A percentile compares a stretch with the other conserved stretches of the same genome.
Evolutionary conservation across 2,888 invertebrate species (phyloP).

Genomic region (Ametastegia equiseti): DNA sequence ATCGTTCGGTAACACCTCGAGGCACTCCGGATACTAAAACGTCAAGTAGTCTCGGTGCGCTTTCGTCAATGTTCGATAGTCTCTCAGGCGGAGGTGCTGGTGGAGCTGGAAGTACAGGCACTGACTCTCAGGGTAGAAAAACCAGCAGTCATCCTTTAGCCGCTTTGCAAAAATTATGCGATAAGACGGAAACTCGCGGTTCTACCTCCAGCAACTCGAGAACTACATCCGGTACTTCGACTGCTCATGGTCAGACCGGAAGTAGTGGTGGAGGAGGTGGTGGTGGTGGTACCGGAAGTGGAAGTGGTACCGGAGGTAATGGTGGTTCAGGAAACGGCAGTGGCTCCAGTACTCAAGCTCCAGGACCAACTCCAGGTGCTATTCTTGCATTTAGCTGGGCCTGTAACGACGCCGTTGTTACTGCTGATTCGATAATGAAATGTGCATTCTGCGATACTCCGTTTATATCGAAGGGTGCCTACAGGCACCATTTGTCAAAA

Average conservation of each 20-base stretch:
- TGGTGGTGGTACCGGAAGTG: conserved; percentile 69
- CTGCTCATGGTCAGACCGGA: conserved; percentile 70
- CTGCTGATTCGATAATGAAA: conserved; percentile 93
- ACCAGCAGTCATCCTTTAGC: conserved; percentile 93
- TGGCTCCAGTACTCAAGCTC: conserved; percentile 64
- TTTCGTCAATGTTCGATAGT: conserved; percentile 94
- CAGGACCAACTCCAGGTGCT: conserved; percentile 86
- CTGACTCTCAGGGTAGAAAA: conserved; percentile 81
- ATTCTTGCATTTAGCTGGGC: conserved; percentile 96
- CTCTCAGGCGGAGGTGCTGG: conserved; percentile 80
- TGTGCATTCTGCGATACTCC: conserved; percentile 97
- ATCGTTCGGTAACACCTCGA: conserved; percentile 87
- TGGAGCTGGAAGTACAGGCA: conserved; percentile 60
- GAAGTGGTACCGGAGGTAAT: conserved; percentile 71
- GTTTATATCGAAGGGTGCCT: conserved; percentile 97
- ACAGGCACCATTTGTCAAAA: conserved; percentile 96
- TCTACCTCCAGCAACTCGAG: conserved; percentile 69
- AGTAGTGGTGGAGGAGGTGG: conserved; percentile 74
- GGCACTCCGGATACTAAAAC: conserved; percentile 80
- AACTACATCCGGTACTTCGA: conserved; percentile 69
- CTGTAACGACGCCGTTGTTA: conserved; percentile 93
- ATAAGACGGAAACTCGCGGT: conserved; percentile 92
- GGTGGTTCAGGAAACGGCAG: conserved; percentile 74
- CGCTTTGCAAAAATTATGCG: conserved; percentile 96
- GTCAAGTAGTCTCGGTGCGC: conserved; percentile 85